phyloP scores from a whole-genome alignment of 2,113 vertebrate species.

The Alouatta palliata region DNA sequence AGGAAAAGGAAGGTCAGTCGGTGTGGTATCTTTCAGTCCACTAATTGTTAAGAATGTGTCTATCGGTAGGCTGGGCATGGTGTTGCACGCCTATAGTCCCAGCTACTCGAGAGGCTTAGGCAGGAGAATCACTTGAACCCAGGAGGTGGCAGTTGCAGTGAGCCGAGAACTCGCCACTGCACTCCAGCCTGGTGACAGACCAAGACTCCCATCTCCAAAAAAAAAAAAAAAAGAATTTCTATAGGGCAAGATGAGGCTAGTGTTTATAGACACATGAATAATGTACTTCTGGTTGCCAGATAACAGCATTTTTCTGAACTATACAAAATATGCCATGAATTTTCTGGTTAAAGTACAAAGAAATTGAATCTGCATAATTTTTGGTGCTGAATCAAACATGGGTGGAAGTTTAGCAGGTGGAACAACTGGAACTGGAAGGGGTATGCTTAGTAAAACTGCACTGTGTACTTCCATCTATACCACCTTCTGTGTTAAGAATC shows the following conservation, averaged over 20 bases:
- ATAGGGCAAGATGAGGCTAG: neutral
- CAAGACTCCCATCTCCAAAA: too few relatives aligned
- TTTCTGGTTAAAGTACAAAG: neutral
- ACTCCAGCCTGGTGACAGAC: too few relatives aligned
- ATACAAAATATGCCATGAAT: neutral
- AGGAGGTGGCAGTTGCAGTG: too few relatives aligned
- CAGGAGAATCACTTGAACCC: too few relatives aligned
- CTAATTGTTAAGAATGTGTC: neutral
- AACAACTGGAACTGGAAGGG: neutral
- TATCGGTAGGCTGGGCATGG: too few relatives aligned
- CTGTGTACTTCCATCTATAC: neutral
- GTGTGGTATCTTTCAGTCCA: neutral
- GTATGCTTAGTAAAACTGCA: neutral
- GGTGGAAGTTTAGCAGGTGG: neutral
- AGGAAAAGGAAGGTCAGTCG: slow-evolving; percentile 93
- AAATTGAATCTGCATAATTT: neutral
- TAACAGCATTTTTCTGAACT: neutral
- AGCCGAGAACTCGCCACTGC: too few relatives aligned
- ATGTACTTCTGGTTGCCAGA: neutral
- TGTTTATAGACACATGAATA: neutral
- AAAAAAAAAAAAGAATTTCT: neutral
- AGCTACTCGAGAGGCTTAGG: too few relatives aligned
- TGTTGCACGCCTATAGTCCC: too few relatives aligned
- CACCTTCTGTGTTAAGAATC: neutral
- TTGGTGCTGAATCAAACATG: neutral